Percentiles rank a stretch among this genome's conserved stretches.
These are phyloP conservation scores for Achatina immaculata DNA, from an alignment of 1,140 invertebrate species.

Conservation along the genomic window DNA sequence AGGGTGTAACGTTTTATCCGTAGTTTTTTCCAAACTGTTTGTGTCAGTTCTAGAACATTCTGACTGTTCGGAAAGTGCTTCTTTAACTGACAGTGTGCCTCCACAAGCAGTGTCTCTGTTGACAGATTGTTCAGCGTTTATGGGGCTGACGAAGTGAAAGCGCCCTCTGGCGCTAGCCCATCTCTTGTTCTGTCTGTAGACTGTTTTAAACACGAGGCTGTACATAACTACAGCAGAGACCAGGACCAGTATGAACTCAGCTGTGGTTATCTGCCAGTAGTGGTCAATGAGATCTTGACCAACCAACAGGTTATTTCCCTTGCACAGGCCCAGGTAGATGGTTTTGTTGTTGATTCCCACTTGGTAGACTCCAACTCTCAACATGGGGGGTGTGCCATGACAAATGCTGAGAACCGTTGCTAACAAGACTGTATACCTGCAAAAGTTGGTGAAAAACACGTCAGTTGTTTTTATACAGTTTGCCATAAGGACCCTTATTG, in stretches of 20 bases:
- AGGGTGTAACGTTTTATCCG: too few species aligned
- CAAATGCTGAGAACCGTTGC: constrained; percentile 43
- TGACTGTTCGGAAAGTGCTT: too few species aligned
- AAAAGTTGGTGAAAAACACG: too few species aligned
- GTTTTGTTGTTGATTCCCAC: constrained; percentile 11
- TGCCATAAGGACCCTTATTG: too few species aligned
- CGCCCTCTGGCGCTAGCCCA: neutral
- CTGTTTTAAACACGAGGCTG: constrained; percentile 16
- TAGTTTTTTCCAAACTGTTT: too few species aligned
- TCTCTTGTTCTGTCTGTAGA: constrained; percentile 11
- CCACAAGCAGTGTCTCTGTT: neutral
- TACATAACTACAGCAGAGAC: constrained; percentile 22
- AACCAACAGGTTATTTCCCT: constrained; percentile 46
- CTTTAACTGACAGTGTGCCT: too few species aligned
- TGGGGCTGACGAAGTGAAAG: neutral
- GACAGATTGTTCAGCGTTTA: neutral
- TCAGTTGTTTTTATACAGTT: too few species aligned
- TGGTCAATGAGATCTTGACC: constrained; percentile 32
- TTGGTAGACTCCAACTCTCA: constrained; percentile 51
- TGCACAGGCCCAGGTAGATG: constrained; percentile 46
- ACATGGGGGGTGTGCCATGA: constrained; percentile 49
- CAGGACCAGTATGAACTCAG: constrained; percentile 18
- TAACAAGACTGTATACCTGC: constrained; percentile 43
- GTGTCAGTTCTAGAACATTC: too few species aligned
- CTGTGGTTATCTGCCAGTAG: constrained; percentile 55